Percentiles rank a stretch among this genome's conserved stretches.
These are phyloP conservation scores for Heloderma charlesbogerti DNA, from an alignment of 2,113 vertebrate genomes.

Conservation along the genomic window DNA sequence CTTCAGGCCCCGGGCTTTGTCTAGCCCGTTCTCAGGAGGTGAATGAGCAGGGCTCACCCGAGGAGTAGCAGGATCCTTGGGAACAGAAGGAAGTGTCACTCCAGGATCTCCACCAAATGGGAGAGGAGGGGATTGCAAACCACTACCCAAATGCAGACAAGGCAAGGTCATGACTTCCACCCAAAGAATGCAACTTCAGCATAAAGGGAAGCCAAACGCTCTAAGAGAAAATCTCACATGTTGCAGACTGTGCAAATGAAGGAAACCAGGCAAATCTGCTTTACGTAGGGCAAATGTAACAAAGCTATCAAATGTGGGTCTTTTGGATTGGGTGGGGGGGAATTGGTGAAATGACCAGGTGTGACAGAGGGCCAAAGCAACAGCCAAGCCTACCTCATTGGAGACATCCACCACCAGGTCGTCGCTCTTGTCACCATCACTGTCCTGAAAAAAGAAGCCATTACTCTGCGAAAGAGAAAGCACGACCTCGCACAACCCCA, in stretches of 20 bases:
- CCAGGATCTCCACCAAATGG: no score
- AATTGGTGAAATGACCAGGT: not conserved
- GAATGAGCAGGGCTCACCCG: constrained; percentile 93
- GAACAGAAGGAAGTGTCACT: constrained; percentile 1
- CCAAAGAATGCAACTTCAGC: no score
- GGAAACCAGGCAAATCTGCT: not conserved
- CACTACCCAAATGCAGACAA: not conserved
- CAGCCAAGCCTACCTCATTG: constrained; percentile 85
- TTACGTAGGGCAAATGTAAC: not conserved
- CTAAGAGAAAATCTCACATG: not conserved
- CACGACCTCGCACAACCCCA: not conserved
- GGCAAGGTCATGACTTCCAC: no score
- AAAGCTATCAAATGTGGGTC: no score
- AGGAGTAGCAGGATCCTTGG: constrained; percentile 91
- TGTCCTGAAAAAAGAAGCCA: constrained; percentile 82
- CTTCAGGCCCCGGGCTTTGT: constrained; percentile 90
- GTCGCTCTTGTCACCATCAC: constrained; percentile 96
- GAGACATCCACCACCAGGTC: constrained; percentile 97
- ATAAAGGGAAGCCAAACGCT: not conserved
- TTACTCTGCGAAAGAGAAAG: not conserved
- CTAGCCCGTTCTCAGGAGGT: constrained; percentile 93
- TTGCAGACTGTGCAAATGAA: not conserved
- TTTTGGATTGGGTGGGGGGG: not conserved
- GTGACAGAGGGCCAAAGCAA: not conserved
- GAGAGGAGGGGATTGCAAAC: not conserved